A percentile compares a stretch with the other conserved stretches of the same genome.
Conservation (phyloP, 1,140 invertebrate species). For the Yoshiicerus persimilis region DNA sequence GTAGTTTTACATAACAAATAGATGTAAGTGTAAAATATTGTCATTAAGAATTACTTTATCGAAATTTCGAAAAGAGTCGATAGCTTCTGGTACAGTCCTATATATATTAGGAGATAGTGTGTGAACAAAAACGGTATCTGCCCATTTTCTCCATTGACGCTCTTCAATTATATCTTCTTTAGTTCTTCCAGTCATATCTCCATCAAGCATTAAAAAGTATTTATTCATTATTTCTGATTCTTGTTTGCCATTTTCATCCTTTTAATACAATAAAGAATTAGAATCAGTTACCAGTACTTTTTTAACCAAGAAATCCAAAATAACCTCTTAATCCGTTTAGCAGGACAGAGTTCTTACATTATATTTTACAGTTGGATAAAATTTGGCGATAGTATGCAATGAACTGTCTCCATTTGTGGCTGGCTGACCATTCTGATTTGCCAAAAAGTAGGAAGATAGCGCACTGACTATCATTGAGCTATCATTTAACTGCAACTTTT, state of each 20-base stretch:
- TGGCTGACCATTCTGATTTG: constrained; percentile 50
- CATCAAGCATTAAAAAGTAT: constrained; percentile 85
- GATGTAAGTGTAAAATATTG: background rate
- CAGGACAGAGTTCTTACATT: constrained; percentile 50
- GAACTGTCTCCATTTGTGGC: constrained; percentile 27
- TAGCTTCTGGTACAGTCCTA: constrained; percentile 65
- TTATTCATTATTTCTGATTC: constrained; percentile 85
- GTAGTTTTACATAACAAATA: background rate
- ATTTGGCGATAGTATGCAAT: constrained; percentile 73
- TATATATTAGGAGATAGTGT: constrained; percentile 97
- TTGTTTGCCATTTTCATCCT: constrained; percentile 67
- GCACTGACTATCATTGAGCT: constrained; percentile 92
- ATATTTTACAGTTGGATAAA: constrained; percentile 75
- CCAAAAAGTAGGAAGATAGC: constrained; percentile 72
- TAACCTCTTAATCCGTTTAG: too few species aligned
- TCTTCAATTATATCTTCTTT: constrained; percentile 72
- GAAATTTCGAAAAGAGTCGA: constrained; percentile 90
- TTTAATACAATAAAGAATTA: background rate
- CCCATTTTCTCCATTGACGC: constrained; percentile 92
- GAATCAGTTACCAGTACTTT: too few species aligned
- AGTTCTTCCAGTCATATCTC: constrained; percentile 57
- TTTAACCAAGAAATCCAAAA: too few species aligned
- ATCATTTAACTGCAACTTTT: constrained; percentile 76
- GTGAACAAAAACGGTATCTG: constrained; percentile 86
- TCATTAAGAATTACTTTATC: constrained; percentile 61